Evolutionary conservation across 2,888 invertebrate species (phyloP), one percentile per base, ranked within the genome.

Genomic region (Tetramorium bicarinatum): DNA sequence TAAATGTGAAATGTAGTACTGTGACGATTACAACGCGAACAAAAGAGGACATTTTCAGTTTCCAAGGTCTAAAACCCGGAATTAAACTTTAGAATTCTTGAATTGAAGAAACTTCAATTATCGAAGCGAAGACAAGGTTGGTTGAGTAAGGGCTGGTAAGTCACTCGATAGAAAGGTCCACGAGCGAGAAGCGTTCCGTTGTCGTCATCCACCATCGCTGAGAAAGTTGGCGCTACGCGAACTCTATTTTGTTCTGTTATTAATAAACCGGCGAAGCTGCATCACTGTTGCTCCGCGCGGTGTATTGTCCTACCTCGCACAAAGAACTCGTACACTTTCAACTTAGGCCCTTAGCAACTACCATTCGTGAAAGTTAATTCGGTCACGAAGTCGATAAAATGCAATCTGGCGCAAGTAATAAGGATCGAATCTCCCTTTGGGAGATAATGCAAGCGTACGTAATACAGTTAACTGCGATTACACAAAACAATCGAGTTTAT

Each of bases 191-290:
- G 59, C 38, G 47, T 72, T 75, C 69, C 62, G 29, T 87, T 69
- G 64, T 62, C 71, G 67, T 64, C 49, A 59, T 72, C 56, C 72
- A 67, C 41, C 77, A 34, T 64, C 38, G 44, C 61, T 41, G 56
- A 66, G 64, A 76, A 80, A 85, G 64, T 76, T 72, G 34, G 52
- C n/a, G 59, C 67, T 38, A 25, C 56, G 64, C 38, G 61, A 87
- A 84, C 67, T 86, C 87, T 71, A 41, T 71, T 72, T 71, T 67
- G 52, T 84, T 84, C 79, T 79, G 79, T 87, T 83, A 88, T 84
- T 88, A 83, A 85, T 87, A 87, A 88, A 84, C 69, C 54, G 67
- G 15, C 64, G 4, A 47, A 66, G 21, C 76, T 71, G 52, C 67
- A 49, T 41, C 62, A 18, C 71, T 62, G 66, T 34, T 47, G 25